Percentiles rank a stretch among this genome's conserved stretches.
Conservation (phyloP, 2,888 invertebrate species). For the Agrochola macilenta region DNA sequence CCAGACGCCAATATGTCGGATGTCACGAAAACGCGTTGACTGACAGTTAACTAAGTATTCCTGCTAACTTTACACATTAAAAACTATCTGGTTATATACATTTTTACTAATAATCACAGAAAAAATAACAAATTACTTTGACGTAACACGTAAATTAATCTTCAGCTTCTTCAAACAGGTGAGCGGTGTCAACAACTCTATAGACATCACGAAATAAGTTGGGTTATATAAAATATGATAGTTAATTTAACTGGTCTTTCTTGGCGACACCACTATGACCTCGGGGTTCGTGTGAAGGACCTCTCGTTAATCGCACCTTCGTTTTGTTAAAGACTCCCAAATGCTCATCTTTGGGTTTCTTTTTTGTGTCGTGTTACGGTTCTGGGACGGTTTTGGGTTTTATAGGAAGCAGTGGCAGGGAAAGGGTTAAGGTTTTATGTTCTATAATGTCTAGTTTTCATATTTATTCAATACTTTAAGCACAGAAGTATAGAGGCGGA, state of each 20-base stretch:
- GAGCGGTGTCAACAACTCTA: constrained; percentile 74
- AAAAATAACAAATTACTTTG: constrained; percentile 35
- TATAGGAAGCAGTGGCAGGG: neutral
- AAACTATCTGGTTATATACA: constrained; percentile 18
- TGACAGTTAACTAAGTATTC: constrained; percentile 39
- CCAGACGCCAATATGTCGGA: constrained; percentile 35
- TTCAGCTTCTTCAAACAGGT: neutral
- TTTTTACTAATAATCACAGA: constrained; percentile 29
- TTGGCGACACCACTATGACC: constrained; percentile 67
- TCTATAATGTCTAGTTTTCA: neutral
- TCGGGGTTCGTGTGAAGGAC: constrained; percentile 68
- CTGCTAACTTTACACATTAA: constrained; percentile 29
- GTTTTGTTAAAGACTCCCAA: constrained; percentile 54
- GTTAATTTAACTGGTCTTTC: constrained; percentile 76
- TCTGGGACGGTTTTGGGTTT: constrained; percentile 7
- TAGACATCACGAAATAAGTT: constrained; percentile 48
- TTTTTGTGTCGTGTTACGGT: constrained; percentile 25
- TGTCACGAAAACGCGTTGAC: constrained; percentile 36
- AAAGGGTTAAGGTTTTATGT: constrained; percentile 19
- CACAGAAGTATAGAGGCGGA: too few relatives aligned
- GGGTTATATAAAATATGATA: constrained; percentile 79
- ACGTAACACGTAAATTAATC: constrained; percentile 47
- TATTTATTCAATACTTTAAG: too few relatives aligned
- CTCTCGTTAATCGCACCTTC: constrained; percentile 61
- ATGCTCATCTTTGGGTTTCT: constrained; percentile 37